Percentiles rank a stretch among this genome's conserved stretches.
Conservation (phyloP, 37 sponge, comb jelly and placozoan species). For the Oopsacas minuta region DNA sequence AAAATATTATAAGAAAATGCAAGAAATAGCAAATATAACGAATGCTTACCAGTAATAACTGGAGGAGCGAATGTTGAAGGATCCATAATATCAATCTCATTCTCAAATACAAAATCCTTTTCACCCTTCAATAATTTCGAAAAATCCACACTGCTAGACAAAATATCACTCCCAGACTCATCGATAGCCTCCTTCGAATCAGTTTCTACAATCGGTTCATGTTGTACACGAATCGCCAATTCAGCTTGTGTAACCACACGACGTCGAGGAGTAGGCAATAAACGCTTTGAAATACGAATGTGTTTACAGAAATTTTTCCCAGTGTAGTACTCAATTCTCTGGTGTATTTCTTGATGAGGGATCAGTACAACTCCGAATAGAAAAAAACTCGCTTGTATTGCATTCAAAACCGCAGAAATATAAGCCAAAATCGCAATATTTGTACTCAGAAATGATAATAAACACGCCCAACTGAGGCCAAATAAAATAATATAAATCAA, state of each 20-base stretch:
- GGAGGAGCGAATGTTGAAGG: constrained; percentile 10
- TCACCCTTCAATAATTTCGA: neutral
- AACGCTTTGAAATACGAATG: neutral
- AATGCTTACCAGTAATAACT: neutral
- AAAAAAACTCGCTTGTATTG: neutral
- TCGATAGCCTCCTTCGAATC: neutral
- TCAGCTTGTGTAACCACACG: neutral
- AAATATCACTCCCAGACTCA: neutral
- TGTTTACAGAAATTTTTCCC: neutral
- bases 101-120: neutral
- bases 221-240: neutral
- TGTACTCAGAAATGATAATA: neutral
- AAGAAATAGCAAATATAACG: too few species aligned
- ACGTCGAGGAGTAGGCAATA: neutral
- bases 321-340: neutral
- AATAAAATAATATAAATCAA: neutral
- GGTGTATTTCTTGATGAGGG: neutral
- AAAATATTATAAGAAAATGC: too few species aligned
- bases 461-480: neutral
- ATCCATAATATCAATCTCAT: constrained; percentile 16
- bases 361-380: neutral
- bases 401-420: neutral
- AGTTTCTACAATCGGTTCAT: neutral
- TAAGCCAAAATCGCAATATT: neutral
- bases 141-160: neutral